Conservation (phyloP, 2,113 vertebrate species). For the Semnopithecus entellus region DNA sequence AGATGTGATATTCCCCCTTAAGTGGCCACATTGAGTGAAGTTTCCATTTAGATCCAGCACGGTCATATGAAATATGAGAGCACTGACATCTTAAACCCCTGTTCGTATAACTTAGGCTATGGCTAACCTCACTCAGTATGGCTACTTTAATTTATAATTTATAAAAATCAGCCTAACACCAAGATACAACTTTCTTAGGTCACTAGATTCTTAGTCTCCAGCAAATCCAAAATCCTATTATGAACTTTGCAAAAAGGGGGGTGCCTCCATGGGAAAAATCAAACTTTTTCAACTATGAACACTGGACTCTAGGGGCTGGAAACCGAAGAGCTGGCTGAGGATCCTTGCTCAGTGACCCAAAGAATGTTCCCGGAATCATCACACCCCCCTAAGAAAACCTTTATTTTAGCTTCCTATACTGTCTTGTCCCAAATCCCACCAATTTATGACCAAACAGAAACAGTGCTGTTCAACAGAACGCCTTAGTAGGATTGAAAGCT, state of each 20-base stretch:
- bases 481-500: neutral
- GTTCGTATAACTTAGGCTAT: constrained; percentile 42
- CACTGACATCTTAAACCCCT: constrained; percentile 59
- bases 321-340: neutral
- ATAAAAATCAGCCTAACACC: constrained; percentile 34
- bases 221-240: constrained; percentile 4
- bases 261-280: neutral
- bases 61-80: constrained; percentile 42
- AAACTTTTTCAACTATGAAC: neutral
- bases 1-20: neutral
- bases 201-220: neutral
- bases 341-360: neutral
- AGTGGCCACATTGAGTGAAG: neutral
- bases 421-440: neutral
- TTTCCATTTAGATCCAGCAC: constrained; percentile 42
- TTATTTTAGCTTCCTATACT: neutral
- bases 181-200: neutral
- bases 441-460: neutral
- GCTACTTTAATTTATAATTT: constrained; percentile 57
- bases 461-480: neutral
- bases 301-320: neutral
- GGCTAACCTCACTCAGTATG: neutral
- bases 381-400: neutral
- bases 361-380: neutral
- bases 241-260: neutral